A percentile compares a stretch with the other conserved stretches of the same genome.
Evolutionary conservation across 2,113 vertebrate species (phyloP).

Genomic region (Pithys albifrons): DNA sequence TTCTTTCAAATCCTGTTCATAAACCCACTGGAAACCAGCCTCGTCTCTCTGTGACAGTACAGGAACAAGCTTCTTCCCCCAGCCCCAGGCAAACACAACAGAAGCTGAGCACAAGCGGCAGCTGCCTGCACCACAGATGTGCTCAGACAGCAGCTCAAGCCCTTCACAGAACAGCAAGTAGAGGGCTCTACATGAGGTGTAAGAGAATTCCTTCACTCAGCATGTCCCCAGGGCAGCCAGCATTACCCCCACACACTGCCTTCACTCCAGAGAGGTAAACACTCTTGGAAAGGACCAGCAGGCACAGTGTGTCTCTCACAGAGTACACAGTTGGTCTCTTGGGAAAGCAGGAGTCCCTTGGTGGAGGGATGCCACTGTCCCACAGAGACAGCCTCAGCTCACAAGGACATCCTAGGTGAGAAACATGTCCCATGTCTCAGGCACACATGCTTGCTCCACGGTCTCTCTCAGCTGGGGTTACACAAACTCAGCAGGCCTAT

Average conservation of each 20-base stretch:
- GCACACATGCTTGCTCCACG: accelerated
- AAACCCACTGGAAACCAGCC: neutral
- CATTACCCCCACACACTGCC: accelerated
- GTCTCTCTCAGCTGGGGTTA: neutral
- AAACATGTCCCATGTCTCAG: accelerated
- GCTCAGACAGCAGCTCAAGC: neutral
- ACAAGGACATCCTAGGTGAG: neutral
- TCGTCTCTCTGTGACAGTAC: accelerated
- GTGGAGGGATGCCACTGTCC: accelerated
- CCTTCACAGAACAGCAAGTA: neutral
- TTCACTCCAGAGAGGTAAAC: accelerated
- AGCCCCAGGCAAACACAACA: accelerated
- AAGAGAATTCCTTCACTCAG: accelerated
- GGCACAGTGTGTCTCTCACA: accelerated
- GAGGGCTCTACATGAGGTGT: neutral
- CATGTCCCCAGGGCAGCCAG: accelerated
- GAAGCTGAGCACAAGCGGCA: neutral
- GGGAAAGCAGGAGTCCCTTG: neutral
- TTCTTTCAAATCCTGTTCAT: neutral
- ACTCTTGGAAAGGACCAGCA: neutral
- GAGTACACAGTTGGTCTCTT: too few relatives aligned
- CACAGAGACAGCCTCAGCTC: neutral
- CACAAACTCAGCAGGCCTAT: neutral
- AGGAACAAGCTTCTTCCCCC: accelerated
- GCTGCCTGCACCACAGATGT: accelerated